phyloP scores from a whole-genome alignment of 2,888 invertebrate genomes.

The Homarus gammarus region DNA sequence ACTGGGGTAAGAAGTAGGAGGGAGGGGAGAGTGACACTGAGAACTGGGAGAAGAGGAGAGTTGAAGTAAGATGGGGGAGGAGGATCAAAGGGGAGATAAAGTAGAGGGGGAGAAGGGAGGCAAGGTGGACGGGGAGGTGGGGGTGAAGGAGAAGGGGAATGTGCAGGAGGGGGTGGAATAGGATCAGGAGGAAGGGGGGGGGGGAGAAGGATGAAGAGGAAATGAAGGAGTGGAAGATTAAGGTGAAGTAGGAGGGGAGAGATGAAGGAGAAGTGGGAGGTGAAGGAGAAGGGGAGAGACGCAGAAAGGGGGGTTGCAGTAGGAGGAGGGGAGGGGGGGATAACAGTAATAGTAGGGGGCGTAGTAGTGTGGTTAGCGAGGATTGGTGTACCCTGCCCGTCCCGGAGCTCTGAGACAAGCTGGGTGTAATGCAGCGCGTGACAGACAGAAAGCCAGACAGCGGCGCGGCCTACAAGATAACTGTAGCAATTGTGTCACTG shows the following conservation, averaged over 20 bases:
- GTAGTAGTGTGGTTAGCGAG: not conserved
- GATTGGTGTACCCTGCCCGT: not conserved
- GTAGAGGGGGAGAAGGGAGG: not conserved
- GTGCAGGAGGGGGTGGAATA: not conserved
- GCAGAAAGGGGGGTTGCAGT: not conserved
- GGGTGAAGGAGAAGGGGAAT: not conserved
- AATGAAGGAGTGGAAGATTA: too few species aligned
- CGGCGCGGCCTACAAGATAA: slow-evolving; percentile 4
- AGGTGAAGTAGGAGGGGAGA: not conserved
- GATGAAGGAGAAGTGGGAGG: too few species aligned
- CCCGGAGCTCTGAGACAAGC: slow-evolving; percentile 12
- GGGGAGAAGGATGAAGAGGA: not conserved
- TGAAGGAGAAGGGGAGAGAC: not conserved
- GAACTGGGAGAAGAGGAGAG: too few species aligned
- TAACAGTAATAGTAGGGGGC: too few species aligned
- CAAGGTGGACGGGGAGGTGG: not conserved
- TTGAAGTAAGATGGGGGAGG: too few species aligned
- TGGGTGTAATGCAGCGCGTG: slow-evolving; percentile 10
- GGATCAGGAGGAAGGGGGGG: not conserved
- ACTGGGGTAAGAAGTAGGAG: too few species aligned
- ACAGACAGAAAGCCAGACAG: slow-evolving; percentile 29
- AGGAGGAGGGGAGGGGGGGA: not conserved
- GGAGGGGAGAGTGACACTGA: too few species aligned
- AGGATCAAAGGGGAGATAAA: too few species aligned
- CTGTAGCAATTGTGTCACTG: slow-evolving; percentile 32